These are phyloP conservation scores for Chrosomus eos DNA, from an alignment of 2,797 vertebrate genomes.

Conservation along the genomic window DNA sequence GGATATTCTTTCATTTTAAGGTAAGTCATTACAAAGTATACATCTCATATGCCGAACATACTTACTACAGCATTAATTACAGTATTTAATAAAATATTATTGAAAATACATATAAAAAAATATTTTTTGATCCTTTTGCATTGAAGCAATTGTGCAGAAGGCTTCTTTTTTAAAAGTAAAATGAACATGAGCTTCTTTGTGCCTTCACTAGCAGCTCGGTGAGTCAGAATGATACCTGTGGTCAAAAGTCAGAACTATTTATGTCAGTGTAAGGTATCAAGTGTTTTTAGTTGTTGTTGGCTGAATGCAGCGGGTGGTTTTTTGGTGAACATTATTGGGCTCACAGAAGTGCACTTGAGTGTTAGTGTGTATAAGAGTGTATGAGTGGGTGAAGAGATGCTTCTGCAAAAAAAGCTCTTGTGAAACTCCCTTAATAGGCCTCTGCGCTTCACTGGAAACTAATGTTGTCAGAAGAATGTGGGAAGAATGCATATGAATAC, in stretches of 20 bases:
- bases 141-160: background rate
- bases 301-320: background rate
- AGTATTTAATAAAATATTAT: background rate
- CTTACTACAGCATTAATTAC: background rate
- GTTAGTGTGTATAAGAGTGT: conserved; percentile 10
- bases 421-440: background rate
- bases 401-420: background rate
- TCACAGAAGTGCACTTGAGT: background rate
- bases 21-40: background rate
- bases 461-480: background rate
- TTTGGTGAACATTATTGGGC: background rate
- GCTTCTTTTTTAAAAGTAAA: background rate
- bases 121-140: background rate
- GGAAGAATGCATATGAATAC: background rate
- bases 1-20: too few relatives aligned
- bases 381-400: background rate
- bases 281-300: background rate
- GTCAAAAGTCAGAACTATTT: background rate
- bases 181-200: background rate
- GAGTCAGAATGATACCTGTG: background rate
- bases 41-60: background rate
- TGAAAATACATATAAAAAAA: background rate
- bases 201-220: background rate
- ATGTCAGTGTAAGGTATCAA: background rate
- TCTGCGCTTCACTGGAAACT: background rate